phyloP scores from a whole-genome alignment of 2,113 vertebrate genomes.

The Sander lucioperca region DNA sequence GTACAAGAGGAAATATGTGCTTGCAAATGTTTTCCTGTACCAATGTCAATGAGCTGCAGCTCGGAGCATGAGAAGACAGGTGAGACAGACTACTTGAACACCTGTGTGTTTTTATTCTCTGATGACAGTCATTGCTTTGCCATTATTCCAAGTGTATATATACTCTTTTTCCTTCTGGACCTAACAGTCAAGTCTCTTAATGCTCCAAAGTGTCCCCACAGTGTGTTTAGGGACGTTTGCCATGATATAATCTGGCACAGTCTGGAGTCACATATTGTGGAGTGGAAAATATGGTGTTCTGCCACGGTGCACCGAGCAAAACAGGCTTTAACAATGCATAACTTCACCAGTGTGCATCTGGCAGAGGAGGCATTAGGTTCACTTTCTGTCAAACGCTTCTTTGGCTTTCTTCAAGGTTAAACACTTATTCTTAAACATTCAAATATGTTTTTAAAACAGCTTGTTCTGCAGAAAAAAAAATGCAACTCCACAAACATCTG shows the following conservation, averaged over 20 bases:
- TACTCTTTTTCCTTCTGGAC: constrained; percentile 16
- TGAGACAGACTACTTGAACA: constrained; percentile 49
- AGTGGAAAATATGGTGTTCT: constrained; percentile 58
- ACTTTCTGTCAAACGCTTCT: background rate
- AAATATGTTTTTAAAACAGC: background rate
- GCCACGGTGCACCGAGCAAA: constrained; percentile 36
- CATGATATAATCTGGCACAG: constrained; percentile 41
- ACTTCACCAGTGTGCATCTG: constrained; percentile 24
- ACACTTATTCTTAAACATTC: background rate
- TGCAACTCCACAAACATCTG: background rate
- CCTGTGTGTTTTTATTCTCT: constrained; percentile 24
- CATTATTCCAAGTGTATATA: constrained; percentile 21
- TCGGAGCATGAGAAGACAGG: constrained; percentile 58
- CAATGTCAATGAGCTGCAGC: constrained; percentile 30
- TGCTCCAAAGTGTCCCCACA: background rate
- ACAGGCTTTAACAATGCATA: constrained; percentile 45
- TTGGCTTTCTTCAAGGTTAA: background rate
- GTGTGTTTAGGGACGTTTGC: constrained; percentile 6
- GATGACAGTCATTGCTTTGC: constrained; percentile 50
- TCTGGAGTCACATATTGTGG: constrained; percentile 27
- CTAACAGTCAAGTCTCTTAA: constrained; percentile 9
- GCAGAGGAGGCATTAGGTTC: constrained; percentile 12
- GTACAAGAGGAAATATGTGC: constrained; percentile 39
- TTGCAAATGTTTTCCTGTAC: constrained; percentile 47
- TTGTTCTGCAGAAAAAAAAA: constrained; percentile 18